phyloP scores from a whole-genome alignment of 1,140 invertebrate genomes.

The Lineus longissimus region DNA sequence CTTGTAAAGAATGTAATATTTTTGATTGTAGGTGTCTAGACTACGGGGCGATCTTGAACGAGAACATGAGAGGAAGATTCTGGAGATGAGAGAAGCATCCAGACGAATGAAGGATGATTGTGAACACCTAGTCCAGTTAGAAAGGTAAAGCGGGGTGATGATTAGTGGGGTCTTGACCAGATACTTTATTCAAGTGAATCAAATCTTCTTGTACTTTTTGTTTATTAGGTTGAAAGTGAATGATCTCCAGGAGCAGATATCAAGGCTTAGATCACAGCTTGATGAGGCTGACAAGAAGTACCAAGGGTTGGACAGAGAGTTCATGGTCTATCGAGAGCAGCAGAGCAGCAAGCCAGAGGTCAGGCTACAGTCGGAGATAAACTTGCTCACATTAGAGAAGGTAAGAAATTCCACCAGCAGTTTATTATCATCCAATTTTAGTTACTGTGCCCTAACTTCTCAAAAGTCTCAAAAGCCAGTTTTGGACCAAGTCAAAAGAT shows the following conservation, averaged over 20 bases:
- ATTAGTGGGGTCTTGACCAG: too few relatives aligned
- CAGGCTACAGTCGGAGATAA: slow-evolving; percentile 54
- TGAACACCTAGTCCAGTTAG: slow-evolving; percentile 50
- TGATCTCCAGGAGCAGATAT: slow-evolving; percentile 11
- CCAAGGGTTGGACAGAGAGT: slow-evolving; percentile 43
- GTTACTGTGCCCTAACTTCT: neutral
- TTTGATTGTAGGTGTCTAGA: slow-evolving; percentile 30
- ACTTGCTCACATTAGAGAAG: slow-evolving; percentile 54
- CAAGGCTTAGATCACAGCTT: slow-evolving; percentile 30
- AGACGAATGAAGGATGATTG: slow-evolving; percentile 51
- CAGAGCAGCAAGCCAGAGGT: slow-evolving; percentile 52
- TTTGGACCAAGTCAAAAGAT: too few relatives aligned
- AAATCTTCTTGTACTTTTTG: neutral
- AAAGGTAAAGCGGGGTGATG: too few relatives aligned
- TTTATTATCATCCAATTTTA: neutral
- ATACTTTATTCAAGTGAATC: neutral
- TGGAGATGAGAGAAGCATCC: slow-evolving; percentile 54
- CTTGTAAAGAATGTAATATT: too few relatives aligned
- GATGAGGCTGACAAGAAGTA: slow-evolving; percentile 49
- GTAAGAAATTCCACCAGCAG: too few relatives aligned
- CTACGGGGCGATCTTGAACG: slow-evolving; percentile 44
- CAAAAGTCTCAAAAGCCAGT: too few relatives aligned
- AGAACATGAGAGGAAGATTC: slow-evolving; percentile 51
- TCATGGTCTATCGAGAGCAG: slow-evolving; percentile 47
- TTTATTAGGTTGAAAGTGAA: slow-evolving; percentile 12